Evolutionary conservation across 2,888 invertebrate genomes (phyloP).

Genomic region (Eupithecia inturbata): DNA sequence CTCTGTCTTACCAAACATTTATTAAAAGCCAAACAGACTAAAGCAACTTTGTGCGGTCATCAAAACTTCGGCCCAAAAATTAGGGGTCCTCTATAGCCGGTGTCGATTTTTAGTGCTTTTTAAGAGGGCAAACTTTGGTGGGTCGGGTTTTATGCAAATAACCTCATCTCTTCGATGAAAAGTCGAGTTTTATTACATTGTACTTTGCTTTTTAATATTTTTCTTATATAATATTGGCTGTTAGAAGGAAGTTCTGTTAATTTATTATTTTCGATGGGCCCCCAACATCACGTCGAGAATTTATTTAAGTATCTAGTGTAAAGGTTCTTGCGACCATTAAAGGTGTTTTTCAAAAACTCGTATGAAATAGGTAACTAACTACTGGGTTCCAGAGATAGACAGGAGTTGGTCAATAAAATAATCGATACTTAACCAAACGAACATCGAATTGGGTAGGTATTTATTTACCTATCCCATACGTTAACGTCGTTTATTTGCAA

Average conservation of each 20-base stretch:
- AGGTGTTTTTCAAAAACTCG: neutral
- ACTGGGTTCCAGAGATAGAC: neutral
- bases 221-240: neutral
- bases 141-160: conserved; percentile 78
- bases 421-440: neutral
- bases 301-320: neutral
- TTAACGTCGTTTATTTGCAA: conserved; percentile 41
- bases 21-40: conserved; percentile 29
- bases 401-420: neutral
- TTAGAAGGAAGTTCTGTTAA: neutral
- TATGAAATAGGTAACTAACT: neutral
- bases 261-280: neutral
- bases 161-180: conserved; percentile 59
- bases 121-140: conserved; percentile 72
- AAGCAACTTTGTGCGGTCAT: conserved; percentile 17
- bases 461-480: conserved; percentile 3
- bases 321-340: neutral
- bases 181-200: conserved; percentile 64
- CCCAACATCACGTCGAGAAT: neutral
- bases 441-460: neutral
- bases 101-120: conserved; percentile 78
- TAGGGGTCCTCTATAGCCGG: conserved; percentile 71
- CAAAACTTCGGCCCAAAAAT: conserved; percentile 50
- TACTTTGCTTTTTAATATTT: conserved; percentile 13
- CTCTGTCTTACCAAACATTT: conserved; percentile 23